Percentiles rank a stretch among this genome's conserved stretches.
phyloP scores from a whole-genome alignment of 2,888 invertebrate species.

The Steinernema scapterisci region DNA sequence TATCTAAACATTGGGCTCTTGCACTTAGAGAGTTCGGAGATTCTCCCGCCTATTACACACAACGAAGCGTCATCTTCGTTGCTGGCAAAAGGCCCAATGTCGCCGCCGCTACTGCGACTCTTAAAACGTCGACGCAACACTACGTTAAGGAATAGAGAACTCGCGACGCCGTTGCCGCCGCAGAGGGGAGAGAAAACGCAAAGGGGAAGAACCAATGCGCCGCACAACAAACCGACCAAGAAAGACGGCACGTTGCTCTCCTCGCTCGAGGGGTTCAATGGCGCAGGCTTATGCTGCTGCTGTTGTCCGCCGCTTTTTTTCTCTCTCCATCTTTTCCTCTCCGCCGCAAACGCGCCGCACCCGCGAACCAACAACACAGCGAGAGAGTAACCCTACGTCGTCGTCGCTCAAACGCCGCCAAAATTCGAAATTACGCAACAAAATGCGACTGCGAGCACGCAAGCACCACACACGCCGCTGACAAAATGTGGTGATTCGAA shows the following conservation, averaged over 20 bases:
- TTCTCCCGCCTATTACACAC: slow-evolving; percentile 13
- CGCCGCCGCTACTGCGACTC: not conserved
- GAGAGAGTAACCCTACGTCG: not conserved
- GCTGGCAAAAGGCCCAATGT: not conserved
- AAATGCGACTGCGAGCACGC: not conserved
- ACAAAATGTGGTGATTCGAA: not conserved
- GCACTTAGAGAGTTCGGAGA: not conserved
- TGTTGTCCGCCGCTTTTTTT: too few relatives aligned
- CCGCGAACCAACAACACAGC: not conserved
- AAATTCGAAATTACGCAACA: slow-evolving; percentile 15
- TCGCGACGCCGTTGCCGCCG: not conserved
- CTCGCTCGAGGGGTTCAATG: slow-evolving; percentile 4
- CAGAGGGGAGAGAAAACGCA: not conserved
- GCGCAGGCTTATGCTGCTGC: not conserved
- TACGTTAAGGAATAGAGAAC: too few relatives aligned
- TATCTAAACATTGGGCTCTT: too few relatives aligned
- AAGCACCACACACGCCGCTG: not conserved
- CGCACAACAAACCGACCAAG: not conserved
- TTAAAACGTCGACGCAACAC: too few relatives aligned
- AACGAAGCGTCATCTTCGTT: not conserved
- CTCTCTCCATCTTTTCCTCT: not conserved
- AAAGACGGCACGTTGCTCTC: not conserved
- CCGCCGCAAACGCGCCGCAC: not conserved
- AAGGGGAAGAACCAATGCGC: not conserved
- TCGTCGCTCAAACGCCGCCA: not conserved